Percentiles rank a stretch among this genome's conserved stretches.
Conservation (phyloP, 2,888 invertebrate genomes). For the Steromphala cineraria region DNA sequence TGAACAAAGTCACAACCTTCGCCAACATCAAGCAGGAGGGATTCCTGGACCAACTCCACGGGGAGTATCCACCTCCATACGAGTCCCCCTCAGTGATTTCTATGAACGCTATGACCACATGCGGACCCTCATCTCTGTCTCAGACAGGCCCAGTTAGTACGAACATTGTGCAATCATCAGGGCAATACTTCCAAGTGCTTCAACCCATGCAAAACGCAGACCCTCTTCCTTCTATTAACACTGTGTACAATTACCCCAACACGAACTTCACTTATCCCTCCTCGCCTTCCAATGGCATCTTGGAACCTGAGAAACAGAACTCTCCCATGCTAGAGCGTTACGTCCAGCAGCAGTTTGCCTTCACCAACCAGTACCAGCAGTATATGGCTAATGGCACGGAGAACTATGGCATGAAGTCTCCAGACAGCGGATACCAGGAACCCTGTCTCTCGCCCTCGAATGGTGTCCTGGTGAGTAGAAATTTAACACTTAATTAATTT, state of each 20-base stretch:
- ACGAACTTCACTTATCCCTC: slow-evolving; percentile 18
- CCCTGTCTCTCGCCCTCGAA: slow-evolving; percentile 62
- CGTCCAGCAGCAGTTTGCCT: slow-evolving; percentile 47
- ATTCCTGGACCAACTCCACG: slow-evolving; percentile 39
- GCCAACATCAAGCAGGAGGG: slow-evolving; percentile 43
- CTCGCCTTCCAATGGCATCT: not conserved
- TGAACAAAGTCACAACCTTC: slow-evolving; percentile 26
- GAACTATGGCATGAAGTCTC: slow-evolving; percentile 62
- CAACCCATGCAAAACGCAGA: slow-evolving; percentile 37
- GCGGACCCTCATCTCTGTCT: slow-evolving; percentile 66
- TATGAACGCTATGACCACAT: slow-evolving; percentile 49
- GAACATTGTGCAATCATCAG: slow-evolving; percentile 90
- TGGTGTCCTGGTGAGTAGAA: slow-evolving; percentile 31
- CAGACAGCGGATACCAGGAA: slow-evolving; percentile 70
- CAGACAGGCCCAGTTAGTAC: slow-evolving; percentile 73
- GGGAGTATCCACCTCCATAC: slow-evolving; percentile 12
- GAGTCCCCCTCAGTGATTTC: slow-evolving; percentile 32
- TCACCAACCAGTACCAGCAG: slow-evolving; percentile 25
- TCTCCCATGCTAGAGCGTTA: slow-evolving; percentile 52
- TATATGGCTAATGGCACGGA: slow-evolving; percentile 35
- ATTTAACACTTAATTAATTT: not conserved
- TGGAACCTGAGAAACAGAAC: slow-evolving; percentile 28
- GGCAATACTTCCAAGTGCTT: slow-evolving; percentile 80
- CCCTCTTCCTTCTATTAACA: slow-evolving; percentile 22
- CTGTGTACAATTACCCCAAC: slow-evolving; percentile 7